These are phyloP conservation scores for Neogale vison DNA, from an alignment of 2,113 vertebrate species.

Conservation along the genomic window DNA sequence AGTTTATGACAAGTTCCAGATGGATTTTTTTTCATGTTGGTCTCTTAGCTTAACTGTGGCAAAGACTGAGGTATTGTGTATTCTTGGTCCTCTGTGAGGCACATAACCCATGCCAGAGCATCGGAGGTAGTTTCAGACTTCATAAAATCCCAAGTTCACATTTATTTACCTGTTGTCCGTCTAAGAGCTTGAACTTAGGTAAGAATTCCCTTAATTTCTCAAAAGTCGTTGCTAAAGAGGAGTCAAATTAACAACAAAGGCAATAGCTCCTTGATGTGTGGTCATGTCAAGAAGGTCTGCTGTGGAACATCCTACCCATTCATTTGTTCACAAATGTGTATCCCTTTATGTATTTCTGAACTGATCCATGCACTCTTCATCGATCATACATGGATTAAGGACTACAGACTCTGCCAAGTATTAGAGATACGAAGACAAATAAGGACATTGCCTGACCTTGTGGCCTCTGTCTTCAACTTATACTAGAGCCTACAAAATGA, in stretches of 20 bases:
- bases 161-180: background rate
- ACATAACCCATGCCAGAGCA: background rate
- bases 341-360: background rate
- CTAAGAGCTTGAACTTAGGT: background rate
- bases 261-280: background rate
- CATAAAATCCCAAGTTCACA: background rate
- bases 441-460: background rate
- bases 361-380: background rate
- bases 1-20: background rate
- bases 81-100: background rate
- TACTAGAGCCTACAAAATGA: background rate
- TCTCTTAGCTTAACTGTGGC: background rate
- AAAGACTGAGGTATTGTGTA: background rate
- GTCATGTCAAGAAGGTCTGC: background rate
- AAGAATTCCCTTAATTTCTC: background rate
- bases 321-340: background rate
- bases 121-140: background rate
- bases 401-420: background rate
- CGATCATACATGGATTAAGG: background rate
- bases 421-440: background rate
- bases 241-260: background rate
- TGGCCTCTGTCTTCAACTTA: background rate
- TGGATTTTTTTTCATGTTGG: background rate
- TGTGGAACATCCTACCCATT: background rate
- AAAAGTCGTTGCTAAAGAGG: background rate